These are phyloP conservation scores for Lanius ludovicianus DNA, from an alignment of 2,113 vertebrate species.

Conservation along the genomic window DNA sequence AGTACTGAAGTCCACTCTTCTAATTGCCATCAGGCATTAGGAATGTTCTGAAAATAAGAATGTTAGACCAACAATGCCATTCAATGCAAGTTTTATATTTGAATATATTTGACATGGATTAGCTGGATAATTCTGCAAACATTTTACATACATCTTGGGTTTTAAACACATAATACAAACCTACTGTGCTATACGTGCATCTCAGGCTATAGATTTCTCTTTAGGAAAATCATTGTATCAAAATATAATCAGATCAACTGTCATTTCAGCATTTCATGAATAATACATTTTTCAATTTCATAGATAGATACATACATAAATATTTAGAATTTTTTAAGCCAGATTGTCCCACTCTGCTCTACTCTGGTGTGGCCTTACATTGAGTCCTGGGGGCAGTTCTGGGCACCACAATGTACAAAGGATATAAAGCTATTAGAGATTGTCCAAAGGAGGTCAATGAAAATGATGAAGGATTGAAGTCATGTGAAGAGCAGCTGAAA, in stretches of 20 bases:
- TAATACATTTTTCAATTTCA: background rate
- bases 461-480: background rate
- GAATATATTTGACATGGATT: background rate
- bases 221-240: background rate
- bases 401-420: background rate
- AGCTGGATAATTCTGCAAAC: background rate
- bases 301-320: background rate
- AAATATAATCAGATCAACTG: background rate
- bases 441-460: background rate
- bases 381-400: background rate
- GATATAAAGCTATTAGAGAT: background rate
- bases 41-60: background rate
- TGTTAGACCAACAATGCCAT: background rate
- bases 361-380: rapidly evolving
- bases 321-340: background rate
- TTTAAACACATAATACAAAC: background rate
- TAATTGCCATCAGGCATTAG: background rate
- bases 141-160: background rate
- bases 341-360: background rate
- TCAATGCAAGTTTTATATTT: background rate
- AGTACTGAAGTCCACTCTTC: background rate
- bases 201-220: background rate
- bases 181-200: background rate
- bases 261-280: background rate
- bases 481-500: background rate